Percentiles rank a stretch among this genome's conserved stretches.
These are phyloP conservation scores for Caenorhabditis drosophilae DNA, from an alignment of 2,888 invertebrate genomes.

Conservation along the genomic window DNA sequence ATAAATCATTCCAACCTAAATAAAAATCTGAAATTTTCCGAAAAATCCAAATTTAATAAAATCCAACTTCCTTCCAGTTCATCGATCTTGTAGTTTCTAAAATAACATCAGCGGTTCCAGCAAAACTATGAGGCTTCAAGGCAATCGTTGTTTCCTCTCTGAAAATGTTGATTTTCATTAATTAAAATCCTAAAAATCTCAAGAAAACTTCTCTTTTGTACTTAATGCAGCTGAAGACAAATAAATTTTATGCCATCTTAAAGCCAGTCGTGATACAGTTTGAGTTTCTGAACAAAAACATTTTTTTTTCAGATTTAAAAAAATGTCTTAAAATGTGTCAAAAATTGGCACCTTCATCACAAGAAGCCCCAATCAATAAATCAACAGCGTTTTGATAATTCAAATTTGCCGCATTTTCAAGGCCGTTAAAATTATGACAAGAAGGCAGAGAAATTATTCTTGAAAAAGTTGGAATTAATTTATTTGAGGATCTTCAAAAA, in stretches of 20 bases:
- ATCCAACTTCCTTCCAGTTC: slow-evolving; percentile 34
- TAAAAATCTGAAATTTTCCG: background rate
- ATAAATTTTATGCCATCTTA: slow-evolving; percentile 45
- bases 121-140: slow-evolving; percentile 34
- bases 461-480: slow-evolving; percentile 1
- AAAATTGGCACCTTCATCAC: slow-evolving; percentile 34
- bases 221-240: slow-evolving; percentile 25
- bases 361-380: slow-evolving; percentile 43
- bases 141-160: slow-evolving; percentile 38
- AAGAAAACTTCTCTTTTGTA: slow-evolving; percentile 27
- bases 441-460: slow-evolving; percentile 44
- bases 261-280: slow-evolving; percentile 38
- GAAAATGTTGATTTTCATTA: background rate
- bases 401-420: slow-evolving; percentile 47
- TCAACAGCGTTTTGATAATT: slow-evolving; percentile 43
- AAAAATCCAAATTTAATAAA: background rate
- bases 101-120: slow-evolving; percentile 29
- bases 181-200: background rate
- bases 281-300: slow-evolving; percentile 32
- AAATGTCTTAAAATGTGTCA: background rate
- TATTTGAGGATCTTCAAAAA: slow-evolving; percentile 1
- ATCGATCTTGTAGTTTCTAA: slow-evolving; percentile 16
- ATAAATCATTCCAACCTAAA: slow-evolving; percentile 38
- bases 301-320: background rate
- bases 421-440: slow-evolving; percentile 50